Evolutionary conservation across 2,113 vertebrate species (phyloP).

Genomic region (Leucopsar rothschildi): DNA sequence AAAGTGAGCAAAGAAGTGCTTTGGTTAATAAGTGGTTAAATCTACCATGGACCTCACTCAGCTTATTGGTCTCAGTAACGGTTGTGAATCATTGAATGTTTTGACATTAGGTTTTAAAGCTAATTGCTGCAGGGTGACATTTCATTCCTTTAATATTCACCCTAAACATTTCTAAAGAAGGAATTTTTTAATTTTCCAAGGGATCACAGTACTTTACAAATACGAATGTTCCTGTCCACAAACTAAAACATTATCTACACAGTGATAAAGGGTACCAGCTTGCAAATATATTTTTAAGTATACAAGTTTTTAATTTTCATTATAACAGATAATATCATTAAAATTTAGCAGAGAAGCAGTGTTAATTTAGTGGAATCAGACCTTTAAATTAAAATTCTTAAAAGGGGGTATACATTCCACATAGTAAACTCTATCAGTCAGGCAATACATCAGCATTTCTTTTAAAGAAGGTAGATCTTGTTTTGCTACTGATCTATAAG

Average conservation of each 20-base stretch:
- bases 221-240: not conserved
- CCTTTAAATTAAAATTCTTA: not conserved
- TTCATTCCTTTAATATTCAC: not conserved
- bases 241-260: not conserved
- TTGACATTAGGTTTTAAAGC: not conserved
- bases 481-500: not conserved
- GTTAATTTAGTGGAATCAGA: not conserved
- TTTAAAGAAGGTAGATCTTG: not conserved
- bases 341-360: not conserved
- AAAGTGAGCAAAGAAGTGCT: not conserved
- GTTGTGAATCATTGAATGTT: not conserved
- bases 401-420: not conserved
- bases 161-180: not conserved
- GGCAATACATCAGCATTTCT: not conserved
- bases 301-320: not conserved
- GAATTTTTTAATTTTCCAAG: not conserved
- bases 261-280: not conserved
- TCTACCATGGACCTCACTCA: not conserved
- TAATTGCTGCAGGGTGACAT: not conserved
- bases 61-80: not conserved
- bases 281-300: not conserved
- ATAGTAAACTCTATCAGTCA: not conserved
- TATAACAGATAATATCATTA: not conserved
- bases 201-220: not conserved
- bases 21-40: not conserved